phyloP scores from a whole-genome alignment of 2,797 vertebrate species.

The Sciaenops ocellatus region DNA sequence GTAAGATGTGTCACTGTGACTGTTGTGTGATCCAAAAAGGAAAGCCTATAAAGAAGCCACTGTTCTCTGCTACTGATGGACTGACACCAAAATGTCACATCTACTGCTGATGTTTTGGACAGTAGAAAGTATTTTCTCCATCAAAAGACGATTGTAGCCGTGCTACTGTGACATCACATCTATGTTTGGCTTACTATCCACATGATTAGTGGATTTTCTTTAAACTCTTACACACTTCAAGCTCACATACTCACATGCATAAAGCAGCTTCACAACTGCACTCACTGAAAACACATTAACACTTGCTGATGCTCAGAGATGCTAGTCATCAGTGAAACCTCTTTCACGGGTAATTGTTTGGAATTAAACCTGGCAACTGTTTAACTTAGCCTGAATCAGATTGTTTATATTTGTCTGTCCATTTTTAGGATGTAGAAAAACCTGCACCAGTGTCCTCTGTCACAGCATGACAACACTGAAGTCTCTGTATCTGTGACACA shows the following conservation, averaged over 20 bases:
- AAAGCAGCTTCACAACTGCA: background rate
- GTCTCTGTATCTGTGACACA: background rate
- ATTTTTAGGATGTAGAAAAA: background rate
- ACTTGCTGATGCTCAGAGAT: background rate
- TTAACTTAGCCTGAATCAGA: background rate
- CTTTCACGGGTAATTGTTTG: background rate
- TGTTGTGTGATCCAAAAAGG: background rate
- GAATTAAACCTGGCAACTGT: background rate
- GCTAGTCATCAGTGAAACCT: background rate
- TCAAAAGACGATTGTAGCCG: slow-evolving; percentile 13
- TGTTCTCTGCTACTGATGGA: slow-evolving; percentile 11
- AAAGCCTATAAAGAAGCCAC: background rate
- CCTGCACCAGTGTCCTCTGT: background rate
- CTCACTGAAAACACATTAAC: background rate
- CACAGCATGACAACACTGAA: background rate
- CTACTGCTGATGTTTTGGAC: slow-evolving; percentile 1
- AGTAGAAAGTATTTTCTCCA: slow-evolving; percentile 19
- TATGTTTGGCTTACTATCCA: background rate
- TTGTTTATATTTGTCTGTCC: background rate
- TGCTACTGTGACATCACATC: background rate
- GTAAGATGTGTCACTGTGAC: background rate
- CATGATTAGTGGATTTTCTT: background rate
- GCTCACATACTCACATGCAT: too few species aligned
- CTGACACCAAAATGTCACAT: slow-evolving; percentile 22
- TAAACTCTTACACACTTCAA: too few species aligned